Evolutionary conservation across 1,140 invertebrate species (phyloP), one percentile per base, ranked within the genome.

Genomic region (Pristionchus pacificus): DNA sequence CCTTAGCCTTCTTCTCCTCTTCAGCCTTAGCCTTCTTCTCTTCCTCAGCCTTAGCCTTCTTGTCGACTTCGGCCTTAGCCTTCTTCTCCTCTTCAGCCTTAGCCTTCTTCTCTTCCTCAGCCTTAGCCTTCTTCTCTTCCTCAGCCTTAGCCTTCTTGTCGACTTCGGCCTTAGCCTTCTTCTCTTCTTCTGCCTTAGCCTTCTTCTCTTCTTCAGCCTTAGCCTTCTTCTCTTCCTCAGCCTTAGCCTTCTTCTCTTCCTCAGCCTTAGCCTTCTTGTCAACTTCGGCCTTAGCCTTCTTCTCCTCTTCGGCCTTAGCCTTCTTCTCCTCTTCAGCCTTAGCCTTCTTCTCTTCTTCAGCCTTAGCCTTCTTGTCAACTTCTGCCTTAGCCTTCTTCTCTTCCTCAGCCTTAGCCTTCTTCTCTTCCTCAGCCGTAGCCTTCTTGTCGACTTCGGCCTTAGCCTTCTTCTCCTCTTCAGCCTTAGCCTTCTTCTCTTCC

Each of bases 141-240:
- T 63, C 33, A n/a, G 62, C 64, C 60, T 70, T 60, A 24, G 60
- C 32, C 33, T 65, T 62, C 2, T 70, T 33, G 0, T 14, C 31
- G 24, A 68, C 49, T 15, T 67, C 66, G 28, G 24, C 27, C 55
- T 69, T 69, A 15, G 61, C 68, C 59, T 62, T 68, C 57, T 71
- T 57, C 10, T 38, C 32, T 32, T 70, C 64, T 0, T 57, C 49
- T 14, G 62, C 32, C 13, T 68, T 27, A 0, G 31, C 68, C 38
- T 64, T 65, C 68, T 64, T 60, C 64, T 33, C 24, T n/a, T n/a
- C n/a, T 0, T 61, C 0, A 19, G 19, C 65, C 58, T 68, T 59
- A n/a, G n/a, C n/a, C n/a, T n/a, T n/a, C n/a, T n/a, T n/a, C n/a
- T n/a, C n/a, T n/a, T n/a, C n/a, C n/a, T n/a, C n/a, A n/a, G n/a